Conservation (phyloP, 1,140 invertebrate species). For the Penaeus indicus region DNA sequence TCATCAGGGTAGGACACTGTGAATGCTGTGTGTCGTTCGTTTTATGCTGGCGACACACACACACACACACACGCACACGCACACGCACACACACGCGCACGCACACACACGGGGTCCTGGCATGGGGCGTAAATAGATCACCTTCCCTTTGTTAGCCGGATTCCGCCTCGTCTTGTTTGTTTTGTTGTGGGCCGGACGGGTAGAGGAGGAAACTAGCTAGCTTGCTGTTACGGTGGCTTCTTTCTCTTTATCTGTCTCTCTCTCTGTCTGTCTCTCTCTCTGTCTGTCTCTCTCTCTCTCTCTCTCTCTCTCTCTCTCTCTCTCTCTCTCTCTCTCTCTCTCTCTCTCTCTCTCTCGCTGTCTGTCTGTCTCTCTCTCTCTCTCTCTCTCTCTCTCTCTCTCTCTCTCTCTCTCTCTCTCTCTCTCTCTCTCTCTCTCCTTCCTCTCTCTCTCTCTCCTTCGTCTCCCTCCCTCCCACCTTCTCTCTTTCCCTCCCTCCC, state of each 20-base stretch:
- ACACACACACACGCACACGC: too few species aligned
- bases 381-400: conserved; percentile 6
- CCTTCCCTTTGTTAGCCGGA: too few species aligned
- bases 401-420: conserved; percentile 29
- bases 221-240: too few species aligned
- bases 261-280: conserved; percentile 22
- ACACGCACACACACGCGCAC: too few species aligned
- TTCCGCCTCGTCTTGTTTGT: too few species aligned
- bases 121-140: too few species aligned
- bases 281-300: conserved; percentile 23
- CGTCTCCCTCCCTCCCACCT: background rate
- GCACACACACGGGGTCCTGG: too few species aligned
- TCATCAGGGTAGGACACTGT: too few species aligned
- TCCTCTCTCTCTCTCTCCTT: background rate
- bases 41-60: too few species aligned
- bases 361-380: background rate
- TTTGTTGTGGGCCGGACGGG: too few species aligned
- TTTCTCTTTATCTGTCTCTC: background rate
- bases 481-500: conserved; percentile 17
- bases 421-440: conserved; percentile 25
- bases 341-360: conserved; percentile 22
- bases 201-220: too few species aligned
- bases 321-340: background rate
- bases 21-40: too few species aligned
- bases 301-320: background rate